Evolutionary conservation across 2,797 vertebrate species (phyloP).

Genomic region (Trachurus trachurus): DNA sequence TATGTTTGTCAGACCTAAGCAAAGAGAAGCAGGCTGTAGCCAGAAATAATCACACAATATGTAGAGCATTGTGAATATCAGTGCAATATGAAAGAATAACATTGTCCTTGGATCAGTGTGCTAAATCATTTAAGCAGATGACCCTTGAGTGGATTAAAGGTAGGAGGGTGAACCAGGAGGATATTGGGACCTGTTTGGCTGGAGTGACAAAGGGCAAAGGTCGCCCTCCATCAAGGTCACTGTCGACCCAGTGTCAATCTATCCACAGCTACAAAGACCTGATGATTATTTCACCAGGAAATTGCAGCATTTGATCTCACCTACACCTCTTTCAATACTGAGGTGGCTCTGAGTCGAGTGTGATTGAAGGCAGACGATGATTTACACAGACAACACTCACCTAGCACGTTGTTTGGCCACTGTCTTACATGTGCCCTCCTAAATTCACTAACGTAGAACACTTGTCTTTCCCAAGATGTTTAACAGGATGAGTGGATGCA

Average conservation of each 20-base stretch:
- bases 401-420: slow-evolving; percentile 48
- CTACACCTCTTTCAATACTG: slow-evolving; percentile 61
- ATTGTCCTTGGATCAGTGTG: slow-evolving; percentile 83
- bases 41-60: slow-evolving; percentile 64
- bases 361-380: slow-evolving; percentile 55
- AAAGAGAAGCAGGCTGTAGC: slow-evolving; percentile 67
- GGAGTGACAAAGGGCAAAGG: slow-evolving; percentile 61
- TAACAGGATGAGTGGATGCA: slow-evolving; percentile 64
- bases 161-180: slow-evolving; percentile 43
- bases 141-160: slow-evolving; percentile 68
- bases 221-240: slow-evolving; percentile 77
- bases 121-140: slow-evolving; percentile 87
- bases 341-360: slow-evolving; percentile 57
- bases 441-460: slow-evolving; percentile 79
- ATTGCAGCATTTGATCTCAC: slow-evolving; percentile 77
- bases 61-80: slow-evolving; percentile 80
- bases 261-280: slow-evolving; percentile 74
- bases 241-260: slow-evolving; percentile 85
- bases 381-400: slow-evolving; percentile 63
- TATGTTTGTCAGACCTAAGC: slow-evolving; percentile 51
- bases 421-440: slow-evolving; percentile 75
- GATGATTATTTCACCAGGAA: slow-evolving; percentile 85
- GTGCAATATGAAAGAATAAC: slow-evolving; percentile 87
- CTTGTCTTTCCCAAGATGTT: slow-evolving; percentile 78
- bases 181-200: slow-evolving; percentile 37